Base-by-base conservation (phyloP, 2,113 vertebrate species). In the Pterocles orientalis region DNA sequence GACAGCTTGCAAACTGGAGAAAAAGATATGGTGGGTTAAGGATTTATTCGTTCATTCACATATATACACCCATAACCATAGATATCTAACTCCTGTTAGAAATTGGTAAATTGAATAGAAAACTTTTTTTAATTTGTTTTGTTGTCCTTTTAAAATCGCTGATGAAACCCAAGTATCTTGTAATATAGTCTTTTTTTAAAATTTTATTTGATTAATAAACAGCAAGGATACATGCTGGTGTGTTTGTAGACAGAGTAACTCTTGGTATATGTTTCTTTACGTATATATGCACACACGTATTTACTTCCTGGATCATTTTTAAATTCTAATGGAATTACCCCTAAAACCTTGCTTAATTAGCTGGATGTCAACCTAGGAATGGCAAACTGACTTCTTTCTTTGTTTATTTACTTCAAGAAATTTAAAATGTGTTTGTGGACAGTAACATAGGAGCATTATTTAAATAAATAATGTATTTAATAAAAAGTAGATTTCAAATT, bases 1-100 rank as follows among this genome's bases (percentile, higher is more conserved):
- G 97, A 97, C 98, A 98, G 95, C 97, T 98, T 98, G 97, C 97
- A 98, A 97, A 97, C 95, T 97, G 98, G 97, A 98, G 97, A 98
- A 97, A 98, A 97, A 97, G 97, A 98, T 97, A 98, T 98, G 98
- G 98, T 98, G 98, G 98, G 98, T 98, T 98, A 98, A 98, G 98
- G 98, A 97, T 98, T 96, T 98, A 94, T 98, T 98, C 97, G 95
- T 98, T 98, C 98, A 98, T 98, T 98, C 97, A 97, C 98, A 97
- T 98, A 81, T 97, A 92, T 97, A 95, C 97, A 97, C 97, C 79
- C 98, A 98, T 97, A 95, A 96, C 90, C 97, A 98, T 97, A 96
- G 95, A 80, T 92, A 97, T 84, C 94, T 96, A 96, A 95, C 78
- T 77, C 83, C 91, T 94, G 71, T 94, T 84, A 91, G 96, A 94